Evolutionary conservation across 1,140 invertebrate species (phyloP).

Genomic region (Listronotus oregonensis): DNA sequence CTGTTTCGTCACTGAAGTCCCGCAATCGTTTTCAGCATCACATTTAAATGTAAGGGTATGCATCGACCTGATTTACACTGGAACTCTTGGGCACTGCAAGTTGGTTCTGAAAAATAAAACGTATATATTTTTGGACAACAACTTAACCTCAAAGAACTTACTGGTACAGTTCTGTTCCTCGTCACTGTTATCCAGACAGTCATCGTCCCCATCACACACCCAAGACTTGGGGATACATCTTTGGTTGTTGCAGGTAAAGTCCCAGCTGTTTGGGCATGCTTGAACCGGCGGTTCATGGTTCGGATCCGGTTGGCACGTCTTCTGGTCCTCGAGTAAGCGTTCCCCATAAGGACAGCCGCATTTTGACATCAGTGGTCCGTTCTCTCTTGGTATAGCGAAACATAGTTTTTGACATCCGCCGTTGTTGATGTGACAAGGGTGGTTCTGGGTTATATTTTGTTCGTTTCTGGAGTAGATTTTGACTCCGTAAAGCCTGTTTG

Average conservation of each 20-base stretch:
- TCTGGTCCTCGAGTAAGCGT: conserved; percentile 75
- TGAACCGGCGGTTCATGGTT: conserved; percentile 82
- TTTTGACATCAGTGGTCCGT: conserved; percentile 61
- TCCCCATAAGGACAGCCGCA: conserved; percentile 98
- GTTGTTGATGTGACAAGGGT: conserved; percentile 84
- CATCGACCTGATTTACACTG: conserved; percentile 93
- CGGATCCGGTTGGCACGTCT: conserved; percentile 80
- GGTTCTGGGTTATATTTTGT: conserved; percentile 72
- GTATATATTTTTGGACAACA: no score
- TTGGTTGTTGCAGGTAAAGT: conserved; percentile 93
- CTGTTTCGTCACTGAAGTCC: conserved; percentile 88
- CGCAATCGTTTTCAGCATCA: conserved; percentile 91
- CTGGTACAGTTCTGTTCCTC: conserved; percentile 93
- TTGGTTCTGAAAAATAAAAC: conserved; percentile 68
- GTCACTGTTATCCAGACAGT: conserved; percentile 93
- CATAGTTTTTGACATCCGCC: conserved; percentile 95
- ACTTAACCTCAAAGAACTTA: conserved; percentile 56
- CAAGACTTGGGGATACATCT: conserved; percentile 89
- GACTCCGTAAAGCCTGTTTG: conserved; percentile 89
- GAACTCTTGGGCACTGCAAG: conserved; percentile 88
- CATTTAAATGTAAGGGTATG: conserved; percentile 89
- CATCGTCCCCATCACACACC: conserved; percentile 94
- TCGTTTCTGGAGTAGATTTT: conserved; percentile 83
- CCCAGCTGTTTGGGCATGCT: conserved; percentile 88
- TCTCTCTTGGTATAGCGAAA: conserved; percentile 79